Conservation (phyloP, 2,888 invertebrate genomes). For the Steinernema scapterisci region DNA sequence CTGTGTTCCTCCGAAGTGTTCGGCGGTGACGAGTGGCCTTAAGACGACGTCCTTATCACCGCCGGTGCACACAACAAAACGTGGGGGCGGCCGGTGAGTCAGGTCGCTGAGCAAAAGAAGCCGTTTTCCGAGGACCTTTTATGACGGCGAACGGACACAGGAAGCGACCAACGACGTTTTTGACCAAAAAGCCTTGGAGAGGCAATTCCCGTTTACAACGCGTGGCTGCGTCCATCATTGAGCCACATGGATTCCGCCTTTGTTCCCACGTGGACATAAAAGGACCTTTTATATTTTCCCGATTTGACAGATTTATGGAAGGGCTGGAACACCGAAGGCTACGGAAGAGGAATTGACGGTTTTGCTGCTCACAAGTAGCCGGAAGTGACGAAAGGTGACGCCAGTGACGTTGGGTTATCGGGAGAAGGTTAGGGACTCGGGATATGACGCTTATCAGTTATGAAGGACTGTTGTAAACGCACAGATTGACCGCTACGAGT, state of each 20-base stretch:
- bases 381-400: too few relatives aligned
- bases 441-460: too few relatives aligned
- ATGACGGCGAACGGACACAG: neutral
- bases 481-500: too few relatives aligned
- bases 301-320: too few relatives aligned
- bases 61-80: neutral
- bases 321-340: too few relatives aligned
- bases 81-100: conserved; percentile 10
- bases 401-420: too few relatives aligned
- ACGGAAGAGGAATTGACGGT: too few relatives aligned
- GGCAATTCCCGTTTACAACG: conserved; percentile 23
- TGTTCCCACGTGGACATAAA: neutral
- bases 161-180: conserved; percentile 3
- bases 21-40: neutral
- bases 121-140: neutral
- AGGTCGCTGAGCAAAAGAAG: neutral
- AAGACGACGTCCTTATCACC: conserved; percentile 6
- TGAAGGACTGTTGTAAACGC: too few relatives aligned
- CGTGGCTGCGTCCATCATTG: neutral
- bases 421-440: too few relatives aligned
- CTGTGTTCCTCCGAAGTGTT: neutral
- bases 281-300: neutral
- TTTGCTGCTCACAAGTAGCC: too few relatives aligned
- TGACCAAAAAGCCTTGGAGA: neutral
- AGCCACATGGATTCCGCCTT: neutral